Evolutionary conservation across 2,113 vertebrate genomes (phyloP).

Genomic region (Pangasianodon hypophthalmus): DNA sequence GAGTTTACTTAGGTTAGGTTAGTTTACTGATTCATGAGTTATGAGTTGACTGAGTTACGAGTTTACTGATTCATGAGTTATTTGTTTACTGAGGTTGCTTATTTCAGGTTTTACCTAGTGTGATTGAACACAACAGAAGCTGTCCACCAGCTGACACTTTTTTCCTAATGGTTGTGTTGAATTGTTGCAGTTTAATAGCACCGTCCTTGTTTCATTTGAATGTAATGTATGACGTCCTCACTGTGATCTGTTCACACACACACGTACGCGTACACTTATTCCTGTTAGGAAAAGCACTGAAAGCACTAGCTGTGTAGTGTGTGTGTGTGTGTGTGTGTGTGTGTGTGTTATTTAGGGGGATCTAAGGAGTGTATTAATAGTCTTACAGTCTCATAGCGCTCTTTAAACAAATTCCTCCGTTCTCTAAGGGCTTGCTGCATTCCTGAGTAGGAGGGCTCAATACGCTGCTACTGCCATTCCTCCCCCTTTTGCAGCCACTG

Average conservation of each 20-base stretch:
- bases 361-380: constrained; percentile 35
- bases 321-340: not conserved
- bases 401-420: constrained; percentile 40
- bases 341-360: not conserved
- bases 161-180: not conserved
- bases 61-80: too few species aligned
- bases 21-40: too few species aligned
- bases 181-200: not conserved
- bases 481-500: not conserved
- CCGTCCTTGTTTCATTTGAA: too few species aligned
- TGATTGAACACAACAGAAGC: not conserved
- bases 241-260: not conserved
- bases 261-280: not conserved
- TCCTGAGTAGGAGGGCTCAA: constrained; percentile 43
- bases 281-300: not conserved
- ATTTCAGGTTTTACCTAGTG: not conserved
- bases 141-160: not conserved
- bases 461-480: constrained; percentile 27
- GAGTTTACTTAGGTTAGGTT: too few species aligned
- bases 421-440: constrained; percentile 32
- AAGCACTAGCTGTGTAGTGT: not conserved
- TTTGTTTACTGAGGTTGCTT: not conserved
- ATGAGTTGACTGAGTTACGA: too few species aligned
- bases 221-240: not conserved
- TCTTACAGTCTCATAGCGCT: constrained; percentile 4